Evolutionary conservation across 2,113 vertebrate genomes (phyloP), one percentile per base, ranked within the genome.

Genomic region (Barnardius zonarius): DNA sequence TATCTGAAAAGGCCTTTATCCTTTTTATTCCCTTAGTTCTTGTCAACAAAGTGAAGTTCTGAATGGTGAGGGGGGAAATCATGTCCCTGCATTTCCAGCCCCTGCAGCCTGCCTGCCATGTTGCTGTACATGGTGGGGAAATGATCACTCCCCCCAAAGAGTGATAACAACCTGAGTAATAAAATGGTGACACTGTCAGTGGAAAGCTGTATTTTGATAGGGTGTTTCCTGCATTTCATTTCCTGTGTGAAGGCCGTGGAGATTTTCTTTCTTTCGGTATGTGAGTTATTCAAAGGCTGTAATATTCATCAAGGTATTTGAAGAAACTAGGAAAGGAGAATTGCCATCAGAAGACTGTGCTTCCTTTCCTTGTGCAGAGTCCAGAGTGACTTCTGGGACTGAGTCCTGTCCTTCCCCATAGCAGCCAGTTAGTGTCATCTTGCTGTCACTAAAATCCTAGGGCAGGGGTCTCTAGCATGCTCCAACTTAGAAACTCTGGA

Each of bases 1-100:
- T 76, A 67, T 9, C 52, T 63, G 72, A 93, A 94, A 95, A 95
- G 91, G 46, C 37, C 55, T n/a, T 73, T 70, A 22, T 80, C 87
- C 68, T 92, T 97, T 97, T 96, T 68, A 76, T 92, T 92, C 91
- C 83, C 55, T 94, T 90, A 55, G 90, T 67, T 84, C 80, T 97
- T 97, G 96, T 96, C 94, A 97, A 96, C 95, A 96, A 95, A 95
- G 90, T 74, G 62, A 92, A 95, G 79, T 82, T 95, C 82, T 95
- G 87, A 97, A 95, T 88, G 80, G 88, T 19, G 39, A 63, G 49
- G 70, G 61, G 77, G 68, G 5, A 82, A 90, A 92, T 93, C 84
- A 52, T 88, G 51, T 91, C 39, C 75, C 62, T 23, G 59, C 49
- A 6, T 83, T 94, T 90, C 75, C 69, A 92, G 23, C 66, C 33